These are phyloP conservation scores for Himalopsyche japonica DNA, from an alignment of 2,888 invertebrate genomes.

Conservation along the genomic window DNA sequence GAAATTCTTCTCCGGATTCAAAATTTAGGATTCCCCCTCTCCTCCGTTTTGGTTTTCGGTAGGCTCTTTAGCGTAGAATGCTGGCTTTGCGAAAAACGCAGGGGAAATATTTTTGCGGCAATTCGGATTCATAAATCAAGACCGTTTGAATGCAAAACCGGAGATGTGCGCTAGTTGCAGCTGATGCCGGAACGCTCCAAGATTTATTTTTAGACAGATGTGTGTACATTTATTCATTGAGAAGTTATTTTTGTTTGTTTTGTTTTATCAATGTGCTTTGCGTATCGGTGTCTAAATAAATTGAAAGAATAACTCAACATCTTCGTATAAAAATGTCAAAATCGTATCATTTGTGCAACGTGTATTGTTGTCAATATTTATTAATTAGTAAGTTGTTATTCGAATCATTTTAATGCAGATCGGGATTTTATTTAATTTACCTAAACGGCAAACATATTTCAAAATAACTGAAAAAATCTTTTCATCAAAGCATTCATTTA, in stretches of 20 bases:
- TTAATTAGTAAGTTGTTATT: too few relatives aligned
- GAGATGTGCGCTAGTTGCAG: neutral
- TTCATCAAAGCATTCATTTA: too few relatives aligned
- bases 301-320: neutral
- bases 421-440: too few relatives aligned
- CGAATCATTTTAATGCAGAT: too few relatives aligned
- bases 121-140: neutral
- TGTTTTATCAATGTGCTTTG: neutral
- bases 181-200: neutral
- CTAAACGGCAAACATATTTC: too few relatives aligned
- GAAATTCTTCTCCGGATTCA: neutral
- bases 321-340: too few relatives aligned
- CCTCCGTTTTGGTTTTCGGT: neutral
- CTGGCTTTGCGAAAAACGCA: neutral
- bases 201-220: neutral
- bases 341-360: too few relatives aligned
- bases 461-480: too few relatives aligned
- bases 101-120: neutral
- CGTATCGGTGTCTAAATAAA: neutral
- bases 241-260: neutral
- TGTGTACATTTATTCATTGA: neutral
- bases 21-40: neutral
- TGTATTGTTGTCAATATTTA: too few relatives aligned
- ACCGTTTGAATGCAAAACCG: neutral
- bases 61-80: neutral